A percentile compares a stretch with the other conserved stretches of the same genome.
Evolutionary conservation across 1,140 invertebrate species (phyloP).

Genomic region (Ceratina calcarata): DNA sequence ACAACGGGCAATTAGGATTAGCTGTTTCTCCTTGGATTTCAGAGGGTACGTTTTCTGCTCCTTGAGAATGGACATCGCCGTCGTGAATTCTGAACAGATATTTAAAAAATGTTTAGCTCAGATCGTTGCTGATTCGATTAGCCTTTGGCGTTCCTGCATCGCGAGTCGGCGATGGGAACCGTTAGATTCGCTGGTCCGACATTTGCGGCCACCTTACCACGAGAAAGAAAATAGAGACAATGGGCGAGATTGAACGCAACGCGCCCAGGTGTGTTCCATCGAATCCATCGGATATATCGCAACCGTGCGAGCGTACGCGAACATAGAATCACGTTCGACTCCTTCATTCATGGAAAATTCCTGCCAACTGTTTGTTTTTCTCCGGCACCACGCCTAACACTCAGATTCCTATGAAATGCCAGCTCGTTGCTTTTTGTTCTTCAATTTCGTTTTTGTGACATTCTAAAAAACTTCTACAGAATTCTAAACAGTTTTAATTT

Average conservation of each 20-base stretch:
- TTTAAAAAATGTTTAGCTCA: neutral
- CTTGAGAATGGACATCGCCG: too few relatives aligned
- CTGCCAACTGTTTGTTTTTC: neutral
- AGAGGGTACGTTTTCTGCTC: too few relatives aligned
- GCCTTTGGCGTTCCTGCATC: slow-evolving; percentile 16
- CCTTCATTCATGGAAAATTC: neutral
- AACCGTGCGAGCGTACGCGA: too few relatives aligned
- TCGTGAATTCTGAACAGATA: neutral
- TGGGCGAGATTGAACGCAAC: slow-evolving; percentile 8
- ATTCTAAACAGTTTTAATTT: too few relatives aligned
- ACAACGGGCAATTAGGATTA: neutral
- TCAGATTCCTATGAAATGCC: slow-evolving; percentile 29
- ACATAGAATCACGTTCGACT: neutral
- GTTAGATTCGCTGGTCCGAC: slow-evolving; percentile 11
- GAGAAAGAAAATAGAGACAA: slow-evolving; percentile 14
- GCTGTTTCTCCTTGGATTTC: too few relatives aligned
- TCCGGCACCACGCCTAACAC: neutral
- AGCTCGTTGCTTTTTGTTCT: slow-evolving; percentile 16
- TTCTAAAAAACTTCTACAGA: neutral
- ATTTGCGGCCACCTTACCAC: neutral
- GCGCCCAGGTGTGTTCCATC: neutral
- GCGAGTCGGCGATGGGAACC: slow-evolving; percentile 3
- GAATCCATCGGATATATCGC: neutral
- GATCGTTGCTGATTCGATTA: slow-evolving; percentile 1
- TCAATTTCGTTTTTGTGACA: neutral